Percentiles rank a stretch among this genome's conserved stretches.
Conservation (phyloP, 2,888 invertebrate genomes). For the Lagria hirta region DNA sequence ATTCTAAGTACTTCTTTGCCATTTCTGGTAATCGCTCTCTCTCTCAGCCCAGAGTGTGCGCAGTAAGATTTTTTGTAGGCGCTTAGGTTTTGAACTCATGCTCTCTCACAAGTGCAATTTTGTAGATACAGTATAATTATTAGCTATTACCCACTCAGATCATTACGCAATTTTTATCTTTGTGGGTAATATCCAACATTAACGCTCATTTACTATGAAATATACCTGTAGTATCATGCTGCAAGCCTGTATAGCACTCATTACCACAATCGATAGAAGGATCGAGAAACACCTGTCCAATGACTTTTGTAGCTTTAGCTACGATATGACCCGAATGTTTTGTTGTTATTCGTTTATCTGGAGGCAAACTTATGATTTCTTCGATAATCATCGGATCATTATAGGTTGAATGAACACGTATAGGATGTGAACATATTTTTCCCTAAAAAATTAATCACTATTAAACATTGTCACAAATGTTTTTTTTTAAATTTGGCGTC, state of each 20-base stretch:
- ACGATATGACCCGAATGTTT: conserved; percentile 56
- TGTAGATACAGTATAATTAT: too few species aligned
- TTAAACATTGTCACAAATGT: not conserved
- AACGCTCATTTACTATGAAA: conserved; percentile 9
- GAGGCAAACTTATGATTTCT: conserved; percentile 63
- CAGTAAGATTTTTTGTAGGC: too few species aligned
- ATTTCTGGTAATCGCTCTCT: too few species aligned
- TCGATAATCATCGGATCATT: conserved; percentile 76
- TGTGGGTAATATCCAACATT: too few species aligned
- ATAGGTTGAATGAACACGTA: conserved; percentile 82
- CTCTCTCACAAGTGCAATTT: too few species aligned
- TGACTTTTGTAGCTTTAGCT: conserved; percentile 56
- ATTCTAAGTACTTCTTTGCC: too few species aligned
- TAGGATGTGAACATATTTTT: conserved; percentile 72
- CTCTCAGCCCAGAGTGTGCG: too few species aligned
- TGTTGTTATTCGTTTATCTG: conserved; percentile 64
- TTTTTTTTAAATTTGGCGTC: conserved; percentile 1
- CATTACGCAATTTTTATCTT: too few species aligned
- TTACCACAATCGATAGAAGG: conserved; percentile 71
- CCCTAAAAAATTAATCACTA: conserved; percentile 62
- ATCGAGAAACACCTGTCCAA: conserved; percentile 70
- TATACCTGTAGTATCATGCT: conserved; percentile 65
- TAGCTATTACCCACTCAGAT: too few species aligned
- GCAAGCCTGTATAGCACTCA: conserved; percentile 77
- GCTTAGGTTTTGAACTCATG: too few species aligned